Evolutionary conservation across 2,888 invertebrate species (phyloP).

Genomic region (Lithosia quadra): DNA sequence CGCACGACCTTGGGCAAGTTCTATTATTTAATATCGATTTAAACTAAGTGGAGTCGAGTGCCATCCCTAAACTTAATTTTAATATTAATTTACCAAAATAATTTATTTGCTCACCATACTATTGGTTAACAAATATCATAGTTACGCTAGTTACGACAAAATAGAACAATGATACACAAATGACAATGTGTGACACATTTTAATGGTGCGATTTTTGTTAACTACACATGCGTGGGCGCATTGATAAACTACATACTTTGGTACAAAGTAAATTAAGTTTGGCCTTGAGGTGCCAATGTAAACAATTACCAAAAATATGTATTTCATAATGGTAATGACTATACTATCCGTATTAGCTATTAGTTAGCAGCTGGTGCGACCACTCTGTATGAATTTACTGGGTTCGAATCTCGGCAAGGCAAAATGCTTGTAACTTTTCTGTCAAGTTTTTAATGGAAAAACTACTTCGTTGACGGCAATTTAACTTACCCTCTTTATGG

Average conservation of each 20-base stretch:
- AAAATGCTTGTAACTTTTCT: no score
- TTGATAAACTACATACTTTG: not conserved
- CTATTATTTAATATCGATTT: not conserved
- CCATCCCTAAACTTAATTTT: not conserved
- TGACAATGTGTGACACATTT: conserved; percentile 31
- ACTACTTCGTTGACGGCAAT: no score
- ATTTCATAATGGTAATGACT: not conserved
- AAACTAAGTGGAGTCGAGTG: not conserved
- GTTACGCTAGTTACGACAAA: conserved; percentile 29
- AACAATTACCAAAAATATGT: not conserved
- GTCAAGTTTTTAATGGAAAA: no score
- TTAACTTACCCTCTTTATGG: no score
- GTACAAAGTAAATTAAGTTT: conserved; percentile 6
- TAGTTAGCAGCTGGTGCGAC: no score
- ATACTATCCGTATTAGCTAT: no score
- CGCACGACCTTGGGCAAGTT: no score
- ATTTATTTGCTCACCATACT: not conserved
- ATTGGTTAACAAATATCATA: not conserved
- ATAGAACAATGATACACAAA: conserved; percentile 31
- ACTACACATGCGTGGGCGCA: conserved; percentile 15
- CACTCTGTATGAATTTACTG: no score
- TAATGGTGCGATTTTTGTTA: conserved; percentile 39
- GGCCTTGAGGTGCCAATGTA: not conserved
- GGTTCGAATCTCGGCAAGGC: no score
- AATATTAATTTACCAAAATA: not conserved